Evolutionary conservation across 2,797 vertebrate genomes (phyloP), one percentile per base, ranked within the genome.

Genomic region (Arrhamphus sclerolepis): DNA sequence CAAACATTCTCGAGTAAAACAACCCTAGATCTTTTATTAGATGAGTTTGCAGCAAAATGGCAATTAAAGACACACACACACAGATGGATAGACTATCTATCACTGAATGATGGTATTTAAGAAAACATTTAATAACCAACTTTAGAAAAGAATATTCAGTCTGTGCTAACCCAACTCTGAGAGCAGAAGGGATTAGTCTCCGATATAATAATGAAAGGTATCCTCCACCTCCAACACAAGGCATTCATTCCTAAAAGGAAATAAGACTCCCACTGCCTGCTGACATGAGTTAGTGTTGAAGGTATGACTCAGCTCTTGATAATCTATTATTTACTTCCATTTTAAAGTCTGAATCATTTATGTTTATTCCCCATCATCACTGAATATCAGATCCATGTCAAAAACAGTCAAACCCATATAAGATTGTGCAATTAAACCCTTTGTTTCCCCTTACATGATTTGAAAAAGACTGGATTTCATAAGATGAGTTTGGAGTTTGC

Each of bases 301-400:
- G 53, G 68, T 43, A 66, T 70, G 49, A 71, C 31, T 79, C 75
- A 77, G 46, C 62, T 39, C 31, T 16, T 47, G 38, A 50, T 72
- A n/a, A 72, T 77, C 43, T 57, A 82, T 78, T 70, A 84, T 82
- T 76, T 71, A 76, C 41, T 18, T 74, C 44, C 34, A 69, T 66
- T 74, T 65, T 66, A 24, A 52, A 55, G 28, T 18, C 38, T 83
- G 52, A 82, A 78, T 72, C 49, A 59, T 82, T 82, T 22, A 72
- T 66, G 46, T 31, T 54, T 38, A 42, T 54, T 16, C 20, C 5
- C 26, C 11, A 46, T 13, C 21, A 19, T 21, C 46, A 5, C 6
- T 52, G 26, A 20, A 48, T 61, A n/a, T 70, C 17, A 41, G 43
- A 26, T 56, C 20, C 50, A 24, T 20, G 39, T 34, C 22, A 16